Base-by-base conservation (phyloP, 2,113 vertebrate species). In the Perca fluviatilis region DNA sequence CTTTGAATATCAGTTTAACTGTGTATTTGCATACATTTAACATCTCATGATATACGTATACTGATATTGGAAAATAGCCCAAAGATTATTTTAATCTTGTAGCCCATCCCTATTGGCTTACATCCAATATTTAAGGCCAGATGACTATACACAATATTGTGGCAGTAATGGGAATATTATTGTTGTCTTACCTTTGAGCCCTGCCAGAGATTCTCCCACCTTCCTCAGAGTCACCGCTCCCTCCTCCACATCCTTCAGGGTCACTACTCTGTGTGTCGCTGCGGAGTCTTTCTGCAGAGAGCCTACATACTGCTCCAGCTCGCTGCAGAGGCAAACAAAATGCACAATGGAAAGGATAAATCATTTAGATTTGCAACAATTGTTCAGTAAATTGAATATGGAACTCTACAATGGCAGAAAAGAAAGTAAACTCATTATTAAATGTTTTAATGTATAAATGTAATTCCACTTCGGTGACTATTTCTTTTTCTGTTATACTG, bases 171-270 rank as follows among this genome's bases (percentile, higher is more conserved):
- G 12, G 13, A 58, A 36, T 49, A 36, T 25, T 21, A 3, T 40
- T 51, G 43, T 19, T 14, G 30, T 66, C 81, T 80, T 78, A 97
- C 98, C 98, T 97, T 98, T 99, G 47, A 99, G 95, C 2, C 96
- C 95, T 21, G 98, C 97, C 60, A 99, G 96, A 3, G 97, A 96
- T 82, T 99, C 98, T 68, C 97, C 98, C 79, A 99, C 97, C 69
- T 97, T 98, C 64, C 97, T 96, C 84, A 99, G 90, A 82, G 96
- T 95, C 83, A 98, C 95, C 0, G 97, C 97, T 76, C 98, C 97
- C 21, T 99, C 98, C 73, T 99, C 98, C 71, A 99, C 97, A 0
- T 98, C 97, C 86, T 98, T 99, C 64, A 99, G 93, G 9, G 96
- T 97, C 54, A 99, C 95, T 3, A 62, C 30, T 73, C 96, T 94